Evolutionary conservation across 2,888 invertebrate genomes (phyloP).

Genomic region (Dicranocentrus wangi): DNA sequence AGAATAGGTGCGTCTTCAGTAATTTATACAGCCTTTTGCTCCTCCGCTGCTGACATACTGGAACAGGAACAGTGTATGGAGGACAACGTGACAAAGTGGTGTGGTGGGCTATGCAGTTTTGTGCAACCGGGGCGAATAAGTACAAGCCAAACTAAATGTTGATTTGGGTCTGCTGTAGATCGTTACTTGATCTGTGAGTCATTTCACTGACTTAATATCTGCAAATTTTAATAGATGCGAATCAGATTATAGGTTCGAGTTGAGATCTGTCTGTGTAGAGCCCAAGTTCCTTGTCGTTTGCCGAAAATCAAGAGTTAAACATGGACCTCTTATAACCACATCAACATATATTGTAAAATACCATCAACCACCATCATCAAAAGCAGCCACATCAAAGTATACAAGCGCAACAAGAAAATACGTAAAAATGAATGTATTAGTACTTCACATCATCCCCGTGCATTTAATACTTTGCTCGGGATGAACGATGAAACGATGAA

Average conservation of each 20-base stretch:
- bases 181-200: too few species aligned
- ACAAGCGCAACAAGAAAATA: not conserved
- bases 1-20: too few species aligned
- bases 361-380: constrained; percentile 6
- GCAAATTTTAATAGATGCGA: too few species aligned
- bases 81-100: too few species aligned
- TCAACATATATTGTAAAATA: not conserved
- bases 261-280: constrained; percentile 18
- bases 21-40: too few species aligned
- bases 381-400: not conserved
- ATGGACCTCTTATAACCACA: not conserved
- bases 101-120: too few species aligned
- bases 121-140: too few species aligned
- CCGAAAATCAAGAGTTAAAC: constrained; percentile 23
- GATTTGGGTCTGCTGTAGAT: too few species aligned
- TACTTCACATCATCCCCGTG: not conserved
- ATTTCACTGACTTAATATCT: too few species aligned
- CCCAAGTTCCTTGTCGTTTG: constrained; percentile 49
- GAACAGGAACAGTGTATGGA: too few species aligned
- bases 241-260: not conserved
- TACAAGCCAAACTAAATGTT: too few species aligned
- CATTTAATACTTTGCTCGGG: not conserved
- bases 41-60: too few species aligned
- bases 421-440: constrained; percentile 5
- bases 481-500: constrained; percentile 24